Evolutionary conservation across 2,888 invertebrate genomes (phyloP).

Genomic region (Lagria hirta): DNA sequence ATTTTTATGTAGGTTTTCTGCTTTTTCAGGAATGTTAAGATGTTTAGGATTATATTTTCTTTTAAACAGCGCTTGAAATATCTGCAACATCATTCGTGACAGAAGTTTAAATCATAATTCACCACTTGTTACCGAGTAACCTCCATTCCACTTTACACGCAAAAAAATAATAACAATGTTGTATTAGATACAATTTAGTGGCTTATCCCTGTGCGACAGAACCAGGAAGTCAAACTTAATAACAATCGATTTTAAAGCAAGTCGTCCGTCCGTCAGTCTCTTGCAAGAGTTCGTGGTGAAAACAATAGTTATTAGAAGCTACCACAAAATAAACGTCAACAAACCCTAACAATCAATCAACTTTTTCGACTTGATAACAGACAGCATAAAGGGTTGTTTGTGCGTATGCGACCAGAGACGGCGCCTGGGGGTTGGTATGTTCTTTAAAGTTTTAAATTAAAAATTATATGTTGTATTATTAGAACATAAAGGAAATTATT

Average conservation of each 20-base stretch:
- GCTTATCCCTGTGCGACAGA: constrained; percentile 10
- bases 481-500: too few relatives aligned
- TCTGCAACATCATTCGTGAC: too few relatives aligned
- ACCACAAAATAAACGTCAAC: constrained; percentile 41
- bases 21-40: too few relatives aligned
- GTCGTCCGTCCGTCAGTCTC: constrained; percentile 33
- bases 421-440: constrained; percentile 35
- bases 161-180: constrained; percentile 16
- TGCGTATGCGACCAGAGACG: constrained; percentile 15
- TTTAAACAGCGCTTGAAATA: too few relatives aligned
- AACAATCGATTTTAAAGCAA: constrained; percentile 15
- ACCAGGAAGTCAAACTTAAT: constrained; percentile 16
- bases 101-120: too few relatives aligned
- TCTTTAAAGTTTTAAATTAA: too few relatives aligned
- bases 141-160: too few relatives aligned
- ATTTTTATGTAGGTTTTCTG: too few relatives aligned
- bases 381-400: constrained; percentile 31
- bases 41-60: too few relatives aligned
- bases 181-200: too few relatives aligned
- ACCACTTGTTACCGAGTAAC: too few relatives aligned
- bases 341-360: constrained; percentile 43
- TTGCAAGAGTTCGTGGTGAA: constrained; percentile 36
- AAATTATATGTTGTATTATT: too few relatives aligned
- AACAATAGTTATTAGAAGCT: constrained; percentile 35
- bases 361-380: constrained; percentile 38